Evolutionary conservation across 1,140 invertebrate genomes (phyloP).

Genomic region (Temnothorax curvispinosus): DNA sequence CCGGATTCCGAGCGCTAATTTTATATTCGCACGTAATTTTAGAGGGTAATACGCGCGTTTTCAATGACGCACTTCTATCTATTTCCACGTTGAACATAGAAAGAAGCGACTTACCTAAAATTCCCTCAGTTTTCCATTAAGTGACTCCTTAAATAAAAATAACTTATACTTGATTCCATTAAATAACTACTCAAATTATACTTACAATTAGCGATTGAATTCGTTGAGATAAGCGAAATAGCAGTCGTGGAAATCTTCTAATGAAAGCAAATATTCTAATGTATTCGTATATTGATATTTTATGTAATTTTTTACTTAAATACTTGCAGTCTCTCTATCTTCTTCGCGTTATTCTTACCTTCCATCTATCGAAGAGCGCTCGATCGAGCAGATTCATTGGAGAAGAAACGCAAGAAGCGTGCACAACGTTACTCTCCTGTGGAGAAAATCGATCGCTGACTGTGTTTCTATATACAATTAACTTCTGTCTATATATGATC

Average conservation of each 20-base stretch:
- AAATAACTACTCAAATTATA: no score
- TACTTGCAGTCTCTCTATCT: not conserved
- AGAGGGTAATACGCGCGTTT: slow-evolving; percentile 28
- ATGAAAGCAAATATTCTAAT: not conserved
- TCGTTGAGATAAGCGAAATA: not conserved
- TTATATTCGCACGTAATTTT: slow-evolving; percentile 45
- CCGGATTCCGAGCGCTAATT: slow-evolving; percentile 42
- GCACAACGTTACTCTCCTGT: slow-evolving; percentile 33
- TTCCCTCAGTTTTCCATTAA: not conserved
- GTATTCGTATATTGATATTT: not conserved
- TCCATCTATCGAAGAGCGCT: slow-evolving; percentile 5
- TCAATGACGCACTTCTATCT: slow-evolving; percentile 41
- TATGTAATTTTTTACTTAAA: not conserved
- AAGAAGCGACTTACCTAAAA: not conserved
- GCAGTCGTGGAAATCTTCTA: no score
- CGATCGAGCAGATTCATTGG: slow-evolving; percentile 30
- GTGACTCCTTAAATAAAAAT: not conserved
- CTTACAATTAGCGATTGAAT: not conserved
- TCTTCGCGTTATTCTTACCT: slow-evolving; percentile 38
- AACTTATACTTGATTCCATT: not conserved
- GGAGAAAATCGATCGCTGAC: slow-evolving; percentile 51
- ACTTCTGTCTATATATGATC: slow-evolving; percentile 47
- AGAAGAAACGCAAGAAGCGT: slow-evolving; percentile 53
- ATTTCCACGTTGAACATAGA: slow-evolving; percentile 22
- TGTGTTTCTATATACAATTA: slow-evolving; percentile 61